These are phyloP conservation scores for Pollenia amentaria DNA, from an alignment of 2,888 invertebrate genomes.

Conservation along the genomic window DNA sequence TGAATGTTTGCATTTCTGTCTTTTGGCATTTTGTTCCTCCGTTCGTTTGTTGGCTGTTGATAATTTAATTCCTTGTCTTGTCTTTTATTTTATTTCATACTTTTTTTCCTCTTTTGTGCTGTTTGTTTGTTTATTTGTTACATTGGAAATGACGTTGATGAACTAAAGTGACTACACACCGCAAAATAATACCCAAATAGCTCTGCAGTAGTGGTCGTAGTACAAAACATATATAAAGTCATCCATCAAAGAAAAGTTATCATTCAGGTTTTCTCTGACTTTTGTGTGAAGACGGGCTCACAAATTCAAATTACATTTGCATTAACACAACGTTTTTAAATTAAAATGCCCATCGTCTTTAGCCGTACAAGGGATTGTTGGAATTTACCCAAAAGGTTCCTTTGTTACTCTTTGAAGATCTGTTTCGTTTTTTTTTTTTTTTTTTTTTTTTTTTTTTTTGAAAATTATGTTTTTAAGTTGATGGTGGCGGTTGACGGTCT, in stretches of 20 bases:
- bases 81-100: slow-evolving; percentile 52
- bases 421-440: slow-evolving; percentile 50
- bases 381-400: slow-evolving; percentile 51
- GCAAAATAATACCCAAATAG: slow-evolving; percentile 47
- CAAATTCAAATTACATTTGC: slow-evolving; percentile 15
- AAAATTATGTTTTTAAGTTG: slow-evolving; percentile 13
- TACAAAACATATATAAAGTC: slow-evolving; percentile 31
- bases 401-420: slow-evolving; percentile 39
- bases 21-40: slow-evolving; percentile 45
- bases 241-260: slow-evolving; percentile 53
- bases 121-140: neutral
- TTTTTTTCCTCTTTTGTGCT: slow-evolving; percentile 19
- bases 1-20: slow-evolving; percentile 43
- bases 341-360: neutral
- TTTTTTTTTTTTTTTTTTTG: too few species aligned
- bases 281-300: slow-evolving; percentile 25
- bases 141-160: slow-evolving; percentile 63
- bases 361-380: slow-evolving; percentile 6
- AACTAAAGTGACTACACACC: slow-evolving; percentile 60
- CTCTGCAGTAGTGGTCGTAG: slow-evolving; percentile 22
- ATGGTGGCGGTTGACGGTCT: neutral
- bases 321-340: neutral
- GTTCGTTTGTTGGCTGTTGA: slow-evolving; percentile 37
- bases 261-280: slow-evolving; percentile 27
- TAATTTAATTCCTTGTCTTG: slow-evolving; percentile 36